These are phyloP conservation scores for Onychomys arenicola DNA, from an alignment of 2,797 vertebrate species.

Conservation along the genomic window DNA sequence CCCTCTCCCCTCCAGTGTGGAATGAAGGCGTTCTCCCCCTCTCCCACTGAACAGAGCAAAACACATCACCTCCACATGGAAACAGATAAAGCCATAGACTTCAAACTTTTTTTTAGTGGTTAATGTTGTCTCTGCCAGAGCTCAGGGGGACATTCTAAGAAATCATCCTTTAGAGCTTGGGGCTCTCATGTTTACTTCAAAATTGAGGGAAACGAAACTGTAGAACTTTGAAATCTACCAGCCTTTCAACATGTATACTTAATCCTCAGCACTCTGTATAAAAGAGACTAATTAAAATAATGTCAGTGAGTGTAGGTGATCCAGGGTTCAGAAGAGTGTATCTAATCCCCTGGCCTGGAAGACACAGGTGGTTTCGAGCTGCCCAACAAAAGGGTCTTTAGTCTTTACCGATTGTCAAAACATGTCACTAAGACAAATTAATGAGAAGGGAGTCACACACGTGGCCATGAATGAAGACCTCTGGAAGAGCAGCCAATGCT, in stretches of 20 bases:
- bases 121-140: neutral
- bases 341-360: neutral
- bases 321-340: neutral
- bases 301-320: too few relatives aligned
- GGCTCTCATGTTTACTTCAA: conserved; percentile 24
- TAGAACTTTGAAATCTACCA: neutral
- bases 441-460: too few relatives aligned
- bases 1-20: neutral
- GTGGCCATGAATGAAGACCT: too few relatives aligned
- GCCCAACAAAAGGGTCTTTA: too few relatives aligned
- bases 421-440: too few relatives aligned
- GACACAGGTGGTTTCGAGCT: neutral
- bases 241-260: neutral
- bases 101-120: neutral
- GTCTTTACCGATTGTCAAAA: too few relatives aligned
- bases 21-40: neutral
- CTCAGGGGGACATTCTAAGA: neutral
- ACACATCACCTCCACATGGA: neutral
- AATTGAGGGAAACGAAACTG: conserved; percentile 8
- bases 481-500: too few relatives aligned
- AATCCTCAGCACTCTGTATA: neutral
- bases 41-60: neutral
- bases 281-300: neutral
- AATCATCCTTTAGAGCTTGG: neutral
- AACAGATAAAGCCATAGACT: conserved; percentile 22